phyloP scores from a whole-genome alignment of 2,888 invertebrate genomes.

The Lathronympha strigana region DNA sequence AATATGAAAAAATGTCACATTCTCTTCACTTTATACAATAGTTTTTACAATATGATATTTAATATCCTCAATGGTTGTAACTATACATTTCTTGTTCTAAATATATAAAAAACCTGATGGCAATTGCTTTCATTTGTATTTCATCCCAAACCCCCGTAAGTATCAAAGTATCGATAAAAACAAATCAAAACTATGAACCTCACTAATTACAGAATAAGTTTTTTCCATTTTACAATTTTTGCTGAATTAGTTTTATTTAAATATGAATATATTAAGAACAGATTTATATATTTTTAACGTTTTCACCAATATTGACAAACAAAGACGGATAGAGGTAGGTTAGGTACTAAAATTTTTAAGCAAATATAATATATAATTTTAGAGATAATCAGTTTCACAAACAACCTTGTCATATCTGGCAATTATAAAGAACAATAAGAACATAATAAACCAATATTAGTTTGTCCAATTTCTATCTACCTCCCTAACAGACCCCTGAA shows the following conservation, averaged over 20 bases:
- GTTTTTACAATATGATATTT: constrained; percentile 85
- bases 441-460: not conserved
- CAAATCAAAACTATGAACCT: not conserved
- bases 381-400: no score
- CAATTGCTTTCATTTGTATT: constrained; percentile 55
- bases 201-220: not conserved
- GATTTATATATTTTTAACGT: no score
- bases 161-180: not conserved
- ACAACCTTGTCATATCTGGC: no score
- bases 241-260: no score
- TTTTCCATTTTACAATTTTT: no score
- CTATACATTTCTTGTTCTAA: constrained; percentile 86
- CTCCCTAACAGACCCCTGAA: constrained; percentile 17
- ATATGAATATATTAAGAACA: no score
- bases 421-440: not conserved
- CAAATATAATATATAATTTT: no score
- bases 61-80: constrained; percentile 85
- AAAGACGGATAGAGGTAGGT: no score
- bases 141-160: constrained; percentile 17
- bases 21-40: constrained; percentile 85
- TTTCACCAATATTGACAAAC: no score
- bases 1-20: constrained; percentile 80
- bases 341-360: no score
- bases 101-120: constrained; percentile 80
- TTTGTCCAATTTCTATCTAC: not conserved